A percentile compares a stretch with the other conserved stretches of the same genome.
Conservation (phyloP, 2,888 invertebrate genomes). For the Ceramica pisi region DNA sequence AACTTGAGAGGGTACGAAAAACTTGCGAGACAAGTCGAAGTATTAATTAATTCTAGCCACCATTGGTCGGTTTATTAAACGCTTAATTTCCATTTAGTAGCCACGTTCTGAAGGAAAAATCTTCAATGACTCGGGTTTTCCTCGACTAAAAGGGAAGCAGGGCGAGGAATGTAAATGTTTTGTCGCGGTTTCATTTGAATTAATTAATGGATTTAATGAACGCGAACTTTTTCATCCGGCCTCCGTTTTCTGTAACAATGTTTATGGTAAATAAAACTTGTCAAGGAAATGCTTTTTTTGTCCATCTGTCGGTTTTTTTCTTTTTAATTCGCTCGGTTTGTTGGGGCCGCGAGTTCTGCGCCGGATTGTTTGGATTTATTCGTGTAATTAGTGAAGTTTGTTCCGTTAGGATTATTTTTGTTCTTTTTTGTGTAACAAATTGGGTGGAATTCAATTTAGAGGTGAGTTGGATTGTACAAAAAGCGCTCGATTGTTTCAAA, state of each 20-base stretch:
- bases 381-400: conserved; percentile 90
- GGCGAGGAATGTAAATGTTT: conserved; percentile 88
- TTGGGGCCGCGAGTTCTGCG: conserved; percentile 79
- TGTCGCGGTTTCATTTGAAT: conserved; percentile 90
- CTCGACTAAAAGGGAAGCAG: conserved; percentile 80
- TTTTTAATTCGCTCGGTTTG: conserved; percentile 87
- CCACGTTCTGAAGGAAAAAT: conserved; percentile 76
- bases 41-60: conserved; percentile 88
- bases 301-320: conserved; percentile 85
- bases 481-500: conserved; percentile 72
- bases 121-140: conserved; percentile 83
- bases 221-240: conserved; percentile 87
- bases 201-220: conserved; percentile 90
- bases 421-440: conserved; percentile 85
- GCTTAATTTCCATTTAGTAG: conserved; percentile 88
- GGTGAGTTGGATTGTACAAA: conserved; percentile 78
- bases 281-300: conserved; percentile 89
- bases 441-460: conserved; percentile 82
- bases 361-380: conserved; percentile 89
- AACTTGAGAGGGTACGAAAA: conserved; percentile 82
- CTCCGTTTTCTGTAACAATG: conserved; percentile 87
- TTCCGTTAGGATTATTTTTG: conserved; percentile 87
- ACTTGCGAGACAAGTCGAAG: conserved; percentile 83
- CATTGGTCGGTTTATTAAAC: conserved; percentile 86
- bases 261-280: conserved; percentile 90